These are phyloP conservation scores for Phrynosoma platyrhinos DNA, from an alignment of 2,113 vertebrate genomes.

Conservation along the genomic window DNA sequence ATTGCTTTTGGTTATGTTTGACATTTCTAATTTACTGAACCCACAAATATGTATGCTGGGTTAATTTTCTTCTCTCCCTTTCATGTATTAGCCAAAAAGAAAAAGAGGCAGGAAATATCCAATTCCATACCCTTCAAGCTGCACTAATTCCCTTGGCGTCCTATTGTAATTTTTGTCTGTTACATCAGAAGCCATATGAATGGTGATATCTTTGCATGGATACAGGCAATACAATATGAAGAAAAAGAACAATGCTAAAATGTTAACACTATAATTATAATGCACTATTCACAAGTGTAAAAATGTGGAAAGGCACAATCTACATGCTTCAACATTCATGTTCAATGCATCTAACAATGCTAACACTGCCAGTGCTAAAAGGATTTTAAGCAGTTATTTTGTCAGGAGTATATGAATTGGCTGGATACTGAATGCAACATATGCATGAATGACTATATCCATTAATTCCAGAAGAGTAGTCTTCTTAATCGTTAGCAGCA, in stretches of 20 bases:
- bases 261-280: constrained; percentile 26
- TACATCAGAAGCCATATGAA: constrained; percentile 58
- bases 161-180: constrained; percentile 30
- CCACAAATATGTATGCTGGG: constrained; percentile 30
- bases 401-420: constrained; percentile 13
- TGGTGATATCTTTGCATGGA: constrained; percentile 47
- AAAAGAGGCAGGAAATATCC: background rate
- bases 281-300: constrained; percentile 21
- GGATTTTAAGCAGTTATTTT: constrained; percentile 29
- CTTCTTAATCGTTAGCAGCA: background rate
- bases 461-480: constrained; percentile 39
- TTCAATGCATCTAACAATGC: constrained; percentile 40
- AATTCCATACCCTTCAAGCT: constrained; percentile 21
- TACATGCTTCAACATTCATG: background rate
- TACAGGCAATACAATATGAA: constrained; percentile 18
- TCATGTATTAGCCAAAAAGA: constrained; percentile 44
- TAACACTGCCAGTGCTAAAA: background rate
- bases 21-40: constrained; percentile 40
- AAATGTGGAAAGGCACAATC: background rate
- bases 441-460: constrained; percentile 51
- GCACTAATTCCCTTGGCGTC: constrained; percentile 49
- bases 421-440: constrained; percentile 40
- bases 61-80: constrained; percentile 30
- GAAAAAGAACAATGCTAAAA: constrained; percentile 47
- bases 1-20: constrained; percentile 41